Evolutionary conservation across 2,797 vertebrate genomes (phyloP), one percentile per base, ranked within the genome.

Genomic region (Alectoris magna): DNA sequence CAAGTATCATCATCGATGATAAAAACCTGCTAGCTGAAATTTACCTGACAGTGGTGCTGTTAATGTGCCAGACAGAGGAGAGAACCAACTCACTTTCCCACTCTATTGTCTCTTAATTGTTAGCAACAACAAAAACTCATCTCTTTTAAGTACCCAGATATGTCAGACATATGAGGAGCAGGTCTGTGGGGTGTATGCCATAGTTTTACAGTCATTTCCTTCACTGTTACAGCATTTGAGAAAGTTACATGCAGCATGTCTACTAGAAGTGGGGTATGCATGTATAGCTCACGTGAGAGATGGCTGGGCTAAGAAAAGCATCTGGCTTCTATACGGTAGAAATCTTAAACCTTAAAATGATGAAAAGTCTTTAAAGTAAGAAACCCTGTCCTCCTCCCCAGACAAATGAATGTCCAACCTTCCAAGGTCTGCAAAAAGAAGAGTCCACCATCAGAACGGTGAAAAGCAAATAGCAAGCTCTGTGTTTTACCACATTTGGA

Each of bases 51-150:
- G 19, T 18, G 31, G 73, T 78, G 63, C 17, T 86, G 14, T 69
- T 86, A 26, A 55, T 43, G 8, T 48, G 22, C 70, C 76, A 86
- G 72, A 56, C 11, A 36, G 78, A 82, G 53, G 24, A 94, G 73
- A 82, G 91, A 87, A 51, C 6, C 80, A 90, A 68, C n/a, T 86
- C 41, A 46, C 64, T 79, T 88, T 78, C 44, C 82, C 68, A 79
- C 3, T 12, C 7, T 41, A 51, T 2, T 63, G 48, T 53, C 59
- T 69, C 67, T 70, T 83, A 72, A 58, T 58, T 88, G 43, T 43
- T 73, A 43, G 24, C 84, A 84, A 55, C 29, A 53, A 36, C 34
- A 51, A 84, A 90, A 79, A 31, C 31, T 48, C 17, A 19, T 14
- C 82, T 76, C 60, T 5, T 1, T 78, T 81, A 78, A 55, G 48